Conservation (phyloP, 2,888 invertebrate species). For the Hylaea fasciaria region DNA sequence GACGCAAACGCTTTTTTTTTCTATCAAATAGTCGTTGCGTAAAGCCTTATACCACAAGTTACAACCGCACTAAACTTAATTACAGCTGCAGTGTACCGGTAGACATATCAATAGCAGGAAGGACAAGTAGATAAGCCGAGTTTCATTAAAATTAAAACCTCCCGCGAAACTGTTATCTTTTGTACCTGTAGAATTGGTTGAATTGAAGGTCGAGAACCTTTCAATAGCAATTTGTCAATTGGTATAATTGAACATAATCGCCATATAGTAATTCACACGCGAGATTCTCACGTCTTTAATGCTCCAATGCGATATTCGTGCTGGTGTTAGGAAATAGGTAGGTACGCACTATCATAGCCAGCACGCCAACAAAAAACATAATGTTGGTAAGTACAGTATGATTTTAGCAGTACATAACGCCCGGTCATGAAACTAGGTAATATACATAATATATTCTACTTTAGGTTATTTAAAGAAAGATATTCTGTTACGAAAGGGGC, state of each 20-base stretch:
- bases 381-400: background rate
- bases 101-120: no score
- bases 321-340: constrained; percentile 40
- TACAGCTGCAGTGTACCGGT: no score
- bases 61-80: no score
- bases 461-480: no score
- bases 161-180: constrained; percentile 37
- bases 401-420: background rate
- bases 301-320: constrained; percentile 33
- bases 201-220: constrained; percentile 64
- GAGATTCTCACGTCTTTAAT: constrained; percentile 54
- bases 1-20: background rate
- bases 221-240: constrained; percentile 65
- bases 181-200: constrained; percentile 40
- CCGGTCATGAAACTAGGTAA: no score
- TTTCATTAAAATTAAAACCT: constrained; percentile 39
- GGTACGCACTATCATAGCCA: constrained; percentile 13
- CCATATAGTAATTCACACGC: constrained; percentile 55
- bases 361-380: constrained; percentile 13
- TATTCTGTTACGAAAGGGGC: no score
- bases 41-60: no score
- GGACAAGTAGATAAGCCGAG: constrained; percentile 21
- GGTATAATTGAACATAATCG: constrained; percentile 60
- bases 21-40: background rate
- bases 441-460: no score